These are phyloP conservation scores for Cantharis lateralis DNA, from an alignment of 2,888 invertebrate genomes.

Conservation along the genomic window DNA sequence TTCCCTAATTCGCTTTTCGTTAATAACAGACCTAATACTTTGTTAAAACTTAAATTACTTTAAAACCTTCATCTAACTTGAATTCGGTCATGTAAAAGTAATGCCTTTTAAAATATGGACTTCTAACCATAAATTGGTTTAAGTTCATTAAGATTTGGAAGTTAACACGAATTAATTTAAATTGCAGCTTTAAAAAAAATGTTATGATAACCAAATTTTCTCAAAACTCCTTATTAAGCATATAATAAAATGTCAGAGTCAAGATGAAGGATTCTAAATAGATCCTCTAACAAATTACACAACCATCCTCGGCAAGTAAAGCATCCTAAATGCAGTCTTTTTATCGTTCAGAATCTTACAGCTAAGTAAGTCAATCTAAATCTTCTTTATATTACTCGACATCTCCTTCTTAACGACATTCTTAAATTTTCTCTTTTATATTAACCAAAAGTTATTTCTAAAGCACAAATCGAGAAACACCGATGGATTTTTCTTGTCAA, in stretches of 20 bases:
- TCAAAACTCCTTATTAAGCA: neutral
- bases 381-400: neutral
- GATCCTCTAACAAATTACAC: neutral
- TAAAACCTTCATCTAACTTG: constrained; percentile 5
- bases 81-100: neutral
- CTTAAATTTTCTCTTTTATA: neutral
- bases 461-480: neutral
- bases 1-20: neutral
- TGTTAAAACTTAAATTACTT: constrained; percentile 16
- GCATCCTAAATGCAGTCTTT: neutral
- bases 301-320: neutral
- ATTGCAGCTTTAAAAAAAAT: neutral
- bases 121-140: neutral
- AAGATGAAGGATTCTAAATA: neutral
- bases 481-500: neutral
- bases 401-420: neutral
- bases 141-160: neutral
- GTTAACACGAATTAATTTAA: neutral
- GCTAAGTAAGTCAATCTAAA: neutral
- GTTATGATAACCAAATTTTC: neutral
- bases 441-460: neutral
- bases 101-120: neutral
- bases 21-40: constrained; percentile 13
- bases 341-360: neutral
- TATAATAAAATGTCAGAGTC: neutral